Evolutionary conservation across 2,797 vertebrate species (phyloP).

Genomic region (Austrolebias charrua): DNA sequence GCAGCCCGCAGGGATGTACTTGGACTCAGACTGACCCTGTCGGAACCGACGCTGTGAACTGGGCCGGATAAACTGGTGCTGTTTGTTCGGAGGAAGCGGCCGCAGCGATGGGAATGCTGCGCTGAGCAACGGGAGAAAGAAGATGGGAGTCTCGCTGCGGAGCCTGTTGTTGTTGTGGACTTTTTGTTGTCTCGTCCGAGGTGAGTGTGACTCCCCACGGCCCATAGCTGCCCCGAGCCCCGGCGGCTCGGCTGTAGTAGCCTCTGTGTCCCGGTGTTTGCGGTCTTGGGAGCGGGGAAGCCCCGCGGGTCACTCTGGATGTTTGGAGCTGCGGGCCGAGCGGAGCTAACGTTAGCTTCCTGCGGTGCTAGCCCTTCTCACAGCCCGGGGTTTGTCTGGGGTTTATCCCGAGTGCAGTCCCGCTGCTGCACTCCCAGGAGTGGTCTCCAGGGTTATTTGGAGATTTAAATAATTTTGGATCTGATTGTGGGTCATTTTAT

Average conservation of each 20-base stretch:
- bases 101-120: slow-evolving; percentile 54
- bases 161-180: slow-evolving; percentile 84
- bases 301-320: slow-evolving; percentile 1
- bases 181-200: slow-evolving; percentile 85
- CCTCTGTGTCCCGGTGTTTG: background rate
- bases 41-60: background rate
- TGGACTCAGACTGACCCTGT: slow-evolving; percentile 29
- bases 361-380: slow-evolving; percentile 14
- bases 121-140: slow-evolving; percentile 78
- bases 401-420: background rate
- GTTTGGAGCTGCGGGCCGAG: slow-evolving; percentile 25
- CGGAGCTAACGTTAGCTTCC: slow-evolving; percentile 54
- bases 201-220: slow-evolving; percentile 71
- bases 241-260: background rate
- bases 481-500: background rate
- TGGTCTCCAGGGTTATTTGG: no score
- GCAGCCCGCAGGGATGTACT: slow-evolving; percentile 56
- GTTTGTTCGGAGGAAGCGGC: slow-evolving; percentile 29
- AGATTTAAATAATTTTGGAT: background rate
- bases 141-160: slow-evolving; percentile 90
- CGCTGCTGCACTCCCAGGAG: no score
- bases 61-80: slow-evolving; percentile 12
- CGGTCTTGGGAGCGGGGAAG: background rate
- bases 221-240: background rate
- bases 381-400: slow-evolving; percentile 14